A percentile compares a stretch with the other conserved stretches of the same genome.
Conservation (phyloP, 2,888 invertebrate genomes). For the Sphinx pinastri region DNA sequence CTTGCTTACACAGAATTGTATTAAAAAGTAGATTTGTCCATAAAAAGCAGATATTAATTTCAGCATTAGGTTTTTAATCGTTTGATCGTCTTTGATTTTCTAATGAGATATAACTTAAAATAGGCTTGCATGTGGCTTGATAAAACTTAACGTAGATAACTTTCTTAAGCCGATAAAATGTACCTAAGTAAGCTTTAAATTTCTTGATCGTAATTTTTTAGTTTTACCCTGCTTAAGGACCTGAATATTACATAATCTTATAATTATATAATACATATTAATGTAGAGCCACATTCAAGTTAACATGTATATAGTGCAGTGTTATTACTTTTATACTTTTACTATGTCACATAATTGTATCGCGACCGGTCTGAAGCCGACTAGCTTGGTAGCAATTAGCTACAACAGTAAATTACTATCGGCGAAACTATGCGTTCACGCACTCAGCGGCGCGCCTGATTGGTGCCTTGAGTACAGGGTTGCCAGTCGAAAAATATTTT, state of each 20-base stretch:
- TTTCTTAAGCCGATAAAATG: not conserved
- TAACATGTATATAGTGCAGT: not conserved
- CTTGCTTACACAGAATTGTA: too few species aligned
- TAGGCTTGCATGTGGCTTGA: not conserved
- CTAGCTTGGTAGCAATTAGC: slow-evolving; percentile 57
- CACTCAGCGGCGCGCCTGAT: slow-evolving; percentile 56
- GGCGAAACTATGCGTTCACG: slow-evolving; percentile 63
- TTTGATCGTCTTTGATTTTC: not conserved
- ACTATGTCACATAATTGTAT: slow-evolving; percentile 73
- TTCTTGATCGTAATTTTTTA: not conserved
- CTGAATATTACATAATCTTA: not conserved
- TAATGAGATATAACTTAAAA: too few species aligned
- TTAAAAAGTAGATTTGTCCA: too few species aligned
- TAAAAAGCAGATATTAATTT: too few species aligned
- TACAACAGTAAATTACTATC: slow-evolving; percentile 76
- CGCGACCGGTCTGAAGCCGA: slow-evolving; percentile 59
- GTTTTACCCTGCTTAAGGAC: not conserved
- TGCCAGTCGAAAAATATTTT: slow-evolving; percentile 32
- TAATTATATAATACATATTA: not conserved
- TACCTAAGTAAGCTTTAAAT: not conserved
- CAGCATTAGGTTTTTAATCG: too few species aligned
- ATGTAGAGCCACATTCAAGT: not conserved
- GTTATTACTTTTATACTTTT: slow-evolving; percentile 55
- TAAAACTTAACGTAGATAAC: not conserved
- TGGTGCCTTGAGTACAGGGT: slow-evolving; percentile 59